Evolutionary conservation across 1,140 invertebrate genomes (phyloP), one percentile per base, ranked within the genome.

Genomic region (Nixonia krombeini): DNA sequence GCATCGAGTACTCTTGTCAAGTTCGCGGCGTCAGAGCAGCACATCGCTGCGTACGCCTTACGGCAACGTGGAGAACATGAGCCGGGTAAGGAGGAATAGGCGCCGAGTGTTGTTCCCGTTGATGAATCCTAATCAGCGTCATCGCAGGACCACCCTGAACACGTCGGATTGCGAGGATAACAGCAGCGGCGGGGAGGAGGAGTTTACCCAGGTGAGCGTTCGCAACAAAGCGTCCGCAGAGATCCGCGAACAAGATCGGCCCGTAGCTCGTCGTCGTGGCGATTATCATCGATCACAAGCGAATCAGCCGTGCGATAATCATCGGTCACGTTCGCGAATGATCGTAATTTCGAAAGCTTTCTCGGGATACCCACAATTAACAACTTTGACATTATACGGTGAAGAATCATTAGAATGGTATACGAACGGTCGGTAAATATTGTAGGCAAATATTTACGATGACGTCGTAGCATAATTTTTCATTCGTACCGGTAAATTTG

Each of bases 161-260:
- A 68, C 79, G 51, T 82, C 87, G 46, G 78, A 89, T 75, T 86
- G 81, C 62, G 84, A 86, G 41, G 84, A 84, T 59, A 85, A 84
- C 45, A 86, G 83, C 64, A 86, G 86, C 62, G 82, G 85, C 42
- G 85, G 81, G 1, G 85, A 87, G 16, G 83, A 85, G 18, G 84
- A 86, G 51, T 82, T 83, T 33, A 73, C 74, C 16, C 83, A 85
- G 71, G 83, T 84, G 46, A 73, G 42, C 42, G n/a, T n/a, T n/a
- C n/a, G n/a, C n/a, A n/a, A n/a, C n/a, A 7, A 16, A 5, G 5
- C 0, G 10, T 42, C 15, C 3, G 8, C 4, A n/a, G n/a, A n/a
- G n/a, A n/a, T n/a, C n/a, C n/a, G n/a, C n/a, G n/a, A n/a, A n/a
- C n/a, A n/a, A n/a, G n/a, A n/a, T n/a, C n/a, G n/a, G n/a, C n/a